Evolutionary conservation across 1,140 invertebrate species (phyloP), one percentile per base, ranked within the genome.

Genomic region (Drosophila trapezifrons): DNA sequence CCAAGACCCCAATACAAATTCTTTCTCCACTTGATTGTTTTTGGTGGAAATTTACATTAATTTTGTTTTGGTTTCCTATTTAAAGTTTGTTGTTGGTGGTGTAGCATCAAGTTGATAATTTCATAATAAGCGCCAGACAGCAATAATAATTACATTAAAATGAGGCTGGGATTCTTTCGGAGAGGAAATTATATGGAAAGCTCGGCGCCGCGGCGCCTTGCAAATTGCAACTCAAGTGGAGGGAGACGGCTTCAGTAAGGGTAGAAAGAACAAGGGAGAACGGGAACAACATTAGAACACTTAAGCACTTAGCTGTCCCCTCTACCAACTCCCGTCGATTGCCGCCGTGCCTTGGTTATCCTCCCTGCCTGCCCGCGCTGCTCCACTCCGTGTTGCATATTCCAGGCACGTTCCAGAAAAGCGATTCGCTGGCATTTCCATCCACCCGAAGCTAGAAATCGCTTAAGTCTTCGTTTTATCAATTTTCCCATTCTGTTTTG

Each of bases 221-320:
- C 74, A 77, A 77, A 76, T 77, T 77, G 74, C 63, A 77, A 51
- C 63, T 70, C 43, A 49, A 78, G 54, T 60, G 70, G 15, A 29
- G 52, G 56, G 29, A 12, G 29, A 12, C 2, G 27, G 45, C 22
- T 9, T 20, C 20, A 32, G 42, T 12, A 12, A 18, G 63, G 59
- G 38, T 25, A 15, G 29, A 55, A 52, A 18, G 40, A 40, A 71
- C 69, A 47, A 69, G 60, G 51, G 29, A 43, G 72, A 76, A 78
- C 75, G 62, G 75, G 66, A 80, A 84, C 71, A 81, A 86, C 81
- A 84, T 84, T 84, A 85, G 81, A 84, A 84, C 81, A 84, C 81
- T 84, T 84, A 84, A 84, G 83, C 81, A 86, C 81, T 84, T 84
- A 85, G 80, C 66, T 22, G n/a, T 4, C 40, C 43, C 51, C 18